Evolutionary conservation across 2,888 invertebrate species (phyloP).

Genomic region (Sipha maydis): DNA sequence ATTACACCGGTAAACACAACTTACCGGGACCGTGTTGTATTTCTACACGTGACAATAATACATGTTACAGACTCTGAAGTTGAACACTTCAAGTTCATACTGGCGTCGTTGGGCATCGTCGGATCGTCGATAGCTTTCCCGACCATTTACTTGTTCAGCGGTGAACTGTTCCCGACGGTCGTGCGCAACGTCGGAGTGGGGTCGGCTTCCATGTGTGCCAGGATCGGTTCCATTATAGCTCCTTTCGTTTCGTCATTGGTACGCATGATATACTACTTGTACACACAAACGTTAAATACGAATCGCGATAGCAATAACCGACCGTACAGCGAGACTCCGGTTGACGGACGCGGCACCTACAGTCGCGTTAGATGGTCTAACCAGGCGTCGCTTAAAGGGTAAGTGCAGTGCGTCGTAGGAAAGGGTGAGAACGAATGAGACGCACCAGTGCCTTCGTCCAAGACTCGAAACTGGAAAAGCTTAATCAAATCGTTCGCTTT

Average conservation of each 20-base stretch:
- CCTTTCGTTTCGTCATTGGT: slow-evolving; percentile 82
- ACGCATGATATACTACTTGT: slow-evolving; percentile 62
- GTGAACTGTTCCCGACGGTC: slow-evolving; percentile 89
- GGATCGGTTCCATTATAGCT: slow-evolving; percentile 86
- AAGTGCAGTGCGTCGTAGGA: too few species aligned
- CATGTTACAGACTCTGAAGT: slow-evolving; percentile 46
- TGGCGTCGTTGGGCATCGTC: slow-evolving; percentile 74
- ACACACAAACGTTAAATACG: too few species aligned
- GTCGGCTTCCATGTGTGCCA: slow-evolving; percentile 83
- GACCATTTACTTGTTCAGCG: slow-evolving; percentile 86
- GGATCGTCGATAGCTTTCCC: slow-evolving; percentile 86
- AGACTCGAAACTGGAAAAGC: too few species aligned
- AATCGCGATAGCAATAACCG: too few species aligned
- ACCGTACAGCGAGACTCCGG: too few species aligned
- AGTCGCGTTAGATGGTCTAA: too few species aligned
- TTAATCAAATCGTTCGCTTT: too few species aligned
- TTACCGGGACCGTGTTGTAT: not conserved
- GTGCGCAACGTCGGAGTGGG: slow-evolving; percentile 89
- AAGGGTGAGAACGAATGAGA: too few species aligned
- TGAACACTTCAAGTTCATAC: slow-evolving; percentile 52
- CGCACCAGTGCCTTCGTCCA: too few species aligned
- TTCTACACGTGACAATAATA: not conserved
- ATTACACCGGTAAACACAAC: too few species aligned
- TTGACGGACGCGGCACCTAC: too few species aligned
- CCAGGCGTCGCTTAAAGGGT: too few species aligned